Evolutionary conservation across 2,888 invertebrate species (phyloP).

Genomic region (Cybosia mesomella): DNA sequence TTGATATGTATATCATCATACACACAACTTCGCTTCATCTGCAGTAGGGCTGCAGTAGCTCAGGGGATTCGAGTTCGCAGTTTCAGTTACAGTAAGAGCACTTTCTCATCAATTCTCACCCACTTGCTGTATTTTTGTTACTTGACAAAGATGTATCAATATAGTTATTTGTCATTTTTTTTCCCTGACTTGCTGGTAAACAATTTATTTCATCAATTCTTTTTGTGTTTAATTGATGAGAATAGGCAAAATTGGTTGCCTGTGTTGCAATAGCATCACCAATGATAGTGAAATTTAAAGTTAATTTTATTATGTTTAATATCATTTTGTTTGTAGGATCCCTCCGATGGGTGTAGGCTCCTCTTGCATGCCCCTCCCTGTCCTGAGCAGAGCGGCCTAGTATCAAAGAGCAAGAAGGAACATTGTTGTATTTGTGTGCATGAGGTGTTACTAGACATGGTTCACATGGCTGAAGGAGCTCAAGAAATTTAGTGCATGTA

Average conservation of each 20-base stretch:
- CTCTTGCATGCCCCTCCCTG: constrained; percentile 26
- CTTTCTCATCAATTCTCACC: neutral
- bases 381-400: constrained; percentile 15
- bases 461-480: neutral
- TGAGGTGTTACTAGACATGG: constrained; percentile 1
- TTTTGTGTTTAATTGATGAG: neutral
- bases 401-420: constrained; percentile 5
- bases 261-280: neutral
- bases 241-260: neutral
- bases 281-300: neutral
- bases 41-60: neutral
- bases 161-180: neutral
- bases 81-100: neutral
- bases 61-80: neutral
- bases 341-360: constrained; percentile 17
- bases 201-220: neutral
- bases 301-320: constrained; percentile 3
- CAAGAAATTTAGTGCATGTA: constrained; percentile 20
- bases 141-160: neutral
- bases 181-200: neutral
- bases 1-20: neutral
- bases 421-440: constrained; percentile 11
- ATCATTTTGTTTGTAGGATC: constrained; percentile 23
- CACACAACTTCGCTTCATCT: no score
- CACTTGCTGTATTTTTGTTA: neutral